phyloP scores from a whole-genome alignment of 2,113 vertebrate species.

The Nerophis ophidion region DNA sequence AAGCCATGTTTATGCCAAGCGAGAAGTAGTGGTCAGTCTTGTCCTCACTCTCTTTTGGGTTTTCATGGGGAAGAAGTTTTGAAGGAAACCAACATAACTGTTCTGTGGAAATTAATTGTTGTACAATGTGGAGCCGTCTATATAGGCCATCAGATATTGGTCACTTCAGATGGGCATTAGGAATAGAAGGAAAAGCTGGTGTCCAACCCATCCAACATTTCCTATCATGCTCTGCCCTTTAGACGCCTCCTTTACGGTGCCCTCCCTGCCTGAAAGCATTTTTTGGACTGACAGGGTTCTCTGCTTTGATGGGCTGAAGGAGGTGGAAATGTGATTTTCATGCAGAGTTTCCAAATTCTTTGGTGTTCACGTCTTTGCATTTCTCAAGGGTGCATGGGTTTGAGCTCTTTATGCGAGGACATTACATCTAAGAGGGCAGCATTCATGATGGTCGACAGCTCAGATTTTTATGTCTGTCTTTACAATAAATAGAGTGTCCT shows the following conservation, averaged over 20 bases:
- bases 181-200: too few species aligned
- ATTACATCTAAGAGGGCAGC: slow-evolving; percentile 31
- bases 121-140: too few species aligned
- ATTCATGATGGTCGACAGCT: slow-evolving; percentile 34
- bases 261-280: slow-evolving; percentile 31
- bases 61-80: not conserved
- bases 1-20: not conserved
- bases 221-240: slow-evolving; percentile 19
- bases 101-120: not conserved
- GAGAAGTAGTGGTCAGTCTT: not conserved
- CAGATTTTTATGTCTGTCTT: not conserved
- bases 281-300: slow-evolving; percentile 16
- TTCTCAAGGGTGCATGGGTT: slow-evolving; percentile 25
- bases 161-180: too few species aligned
- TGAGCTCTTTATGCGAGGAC: slow-evolving; percentile 29
- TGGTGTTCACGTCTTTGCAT: slow-evolving; percentile 37
- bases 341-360: slow-evolving; percentile 25
- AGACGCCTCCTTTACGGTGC: slow-evolving; percentile 24
- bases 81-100: not conserved
- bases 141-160: too few species aligned
- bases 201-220: too few species aligned
- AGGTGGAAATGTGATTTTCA: slow-evolving; percentile 48
- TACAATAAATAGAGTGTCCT: slow-evolving; percentile 3
- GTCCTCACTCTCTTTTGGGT: not conserved
- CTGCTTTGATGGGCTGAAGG: slow-evolving; percentile 38